Conservation (phyloP, 2,797 vertebrate species). For the Lepus townsendii region DNA sequence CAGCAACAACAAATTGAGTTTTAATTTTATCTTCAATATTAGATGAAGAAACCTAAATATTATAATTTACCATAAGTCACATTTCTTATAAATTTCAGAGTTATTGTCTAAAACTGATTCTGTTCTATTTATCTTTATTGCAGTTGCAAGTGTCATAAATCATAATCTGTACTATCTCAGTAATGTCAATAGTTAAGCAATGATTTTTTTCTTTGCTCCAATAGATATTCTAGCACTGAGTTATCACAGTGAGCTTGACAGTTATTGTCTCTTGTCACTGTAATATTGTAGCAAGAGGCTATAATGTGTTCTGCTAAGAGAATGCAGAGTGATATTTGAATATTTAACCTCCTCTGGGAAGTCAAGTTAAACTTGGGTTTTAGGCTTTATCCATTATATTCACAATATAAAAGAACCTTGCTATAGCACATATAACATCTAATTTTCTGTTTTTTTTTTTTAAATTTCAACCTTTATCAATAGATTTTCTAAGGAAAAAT, state of each 20-base stretch:
- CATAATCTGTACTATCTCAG: neutral
- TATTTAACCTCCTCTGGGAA: neutral
- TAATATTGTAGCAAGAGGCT: neutral
- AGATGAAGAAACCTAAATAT: neutral
- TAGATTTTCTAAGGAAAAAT: neutral
- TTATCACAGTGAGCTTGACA: neutral
- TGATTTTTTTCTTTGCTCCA: neutral
- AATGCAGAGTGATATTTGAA: neutral
- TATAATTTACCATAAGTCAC: neutral
- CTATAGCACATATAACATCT: neutral
- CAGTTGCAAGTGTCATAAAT: neutral
- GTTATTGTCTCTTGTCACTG: neutral
- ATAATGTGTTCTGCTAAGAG: neutral
- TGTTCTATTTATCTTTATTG: neutral
- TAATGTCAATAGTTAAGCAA: neutral
- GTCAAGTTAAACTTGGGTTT: slow-evolving; percentile 38
- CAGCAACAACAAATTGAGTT: neutral
- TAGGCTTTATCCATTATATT: neutral
- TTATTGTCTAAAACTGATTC: neutral
- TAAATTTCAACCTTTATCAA: neutral
- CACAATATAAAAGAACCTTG: neutral
- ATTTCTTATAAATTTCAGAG: slow-evolving; percentile 39
- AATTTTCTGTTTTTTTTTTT: neutral
- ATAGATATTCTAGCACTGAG: neutral
- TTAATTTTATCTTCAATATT: neutral